phyloP scores from a whole-genome alignment of 1,140 invertebrate genomes.

The Anoplolepis gracilipes region DNA sequence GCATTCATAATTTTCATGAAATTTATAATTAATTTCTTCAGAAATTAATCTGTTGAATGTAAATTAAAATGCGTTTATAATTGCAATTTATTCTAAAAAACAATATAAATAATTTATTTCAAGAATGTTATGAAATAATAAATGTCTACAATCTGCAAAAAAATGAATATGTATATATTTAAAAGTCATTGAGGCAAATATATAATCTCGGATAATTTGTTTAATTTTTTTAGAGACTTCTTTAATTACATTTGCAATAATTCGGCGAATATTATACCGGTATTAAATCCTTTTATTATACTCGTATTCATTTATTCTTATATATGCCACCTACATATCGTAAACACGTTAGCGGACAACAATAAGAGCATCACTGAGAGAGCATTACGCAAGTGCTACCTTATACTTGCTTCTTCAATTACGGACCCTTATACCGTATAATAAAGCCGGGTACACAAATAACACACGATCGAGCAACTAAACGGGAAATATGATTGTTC shows the following conservation, averaged over 20 bases:
- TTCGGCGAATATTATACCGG: constrained; percentile 7
- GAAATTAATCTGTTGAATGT: background rate
- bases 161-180: background rate
- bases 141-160: background rate
- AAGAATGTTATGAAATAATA: too few species aligned
- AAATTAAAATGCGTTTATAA: background rate
- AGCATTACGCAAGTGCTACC: constrained; percentile 57
- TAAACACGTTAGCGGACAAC: constrained; percentile 42
- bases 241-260: background rate
- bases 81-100: background rate
- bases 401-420: constrained; percentile 66
- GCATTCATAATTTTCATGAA: too few species aligned
- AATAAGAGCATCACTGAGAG: constrained; percentile 32
- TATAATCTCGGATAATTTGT: background rate
- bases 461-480: constrained; percentile 10
- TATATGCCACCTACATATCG: constrained; percentile 16
- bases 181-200: background rate
- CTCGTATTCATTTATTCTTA: constrained; percentile 4
- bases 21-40: background rate
- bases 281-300: background rate
- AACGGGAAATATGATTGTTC: background rate
- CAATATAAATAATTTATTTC: background rate
- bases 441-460: constrained; percentile 39
- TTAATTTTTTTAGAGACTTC: background rate
- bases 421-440: constrained; percentile 40